Evolutionary conservation across 53 echinoderm and acorn worm species (phyloP).

Genomic region (Zoroaster sp.): DNA sequence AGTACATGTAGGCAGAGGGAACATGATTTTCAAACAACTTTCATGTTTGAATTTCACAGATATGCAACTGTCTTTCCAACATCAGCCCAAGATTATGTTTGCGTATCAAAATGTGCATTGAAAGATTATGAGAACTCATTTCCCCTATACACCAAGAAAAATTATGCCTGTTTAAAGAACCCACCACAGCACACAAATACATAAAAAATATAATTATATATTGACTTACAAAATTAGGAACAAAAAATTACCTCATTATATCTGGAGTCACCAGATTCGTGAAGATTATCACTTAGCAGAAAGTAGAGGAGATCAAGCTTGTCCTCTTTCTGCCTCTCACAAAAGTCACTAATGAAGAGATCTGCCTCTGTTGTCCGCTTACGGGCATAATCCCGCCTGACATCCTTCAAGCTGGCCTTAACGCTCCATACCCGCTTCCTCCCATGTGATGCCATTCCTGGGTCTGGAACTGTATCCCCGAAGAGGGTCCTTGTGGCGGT

Average conservation of each 20-base stretch:
- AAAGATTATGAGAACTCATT: neutral
- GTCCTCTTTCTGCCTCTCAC: conserved; percentile 7
- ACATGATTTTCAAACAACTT: no score
- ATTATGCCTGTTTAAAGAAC: neutral
- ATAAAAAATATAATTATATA: no score
- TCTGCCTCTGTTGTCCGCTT: conserved; percentile 5
- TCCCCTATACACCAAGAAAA: neutral
- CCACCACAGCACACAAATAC: neutral
- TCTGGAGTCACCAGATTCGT: conserved; percentile 15
- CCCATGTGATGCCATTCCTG: neutral
- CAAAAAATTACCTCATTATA: conserved; percentile 15
- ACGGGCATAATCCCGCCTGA: conserved; percentile 21
- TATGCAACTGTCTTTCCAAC: no score
- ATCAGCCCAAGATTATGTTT: no score
- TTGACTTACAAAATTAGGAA: no score
- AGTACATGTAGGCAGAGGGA: no score
- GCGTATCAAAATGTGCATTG: neutral
- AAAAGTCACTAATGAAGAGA: neutral
- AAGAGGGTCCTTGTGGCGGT: neutral
- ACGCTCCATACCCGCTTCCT: neutral
- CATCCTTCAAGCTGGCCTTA: conserved; percentile 6
- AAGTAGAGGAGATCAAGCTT: conserved; percentile 1
- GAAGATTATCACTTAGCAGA: neutral
- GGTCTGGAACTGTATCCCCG: neutral
- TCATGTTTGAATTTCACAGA: no score